Evolutionary conservation across 2,113 vertebrate genomes (phyloP), one percentile per base, ranked within the genome.

Genomic region (Indicator indicator): DNA sequence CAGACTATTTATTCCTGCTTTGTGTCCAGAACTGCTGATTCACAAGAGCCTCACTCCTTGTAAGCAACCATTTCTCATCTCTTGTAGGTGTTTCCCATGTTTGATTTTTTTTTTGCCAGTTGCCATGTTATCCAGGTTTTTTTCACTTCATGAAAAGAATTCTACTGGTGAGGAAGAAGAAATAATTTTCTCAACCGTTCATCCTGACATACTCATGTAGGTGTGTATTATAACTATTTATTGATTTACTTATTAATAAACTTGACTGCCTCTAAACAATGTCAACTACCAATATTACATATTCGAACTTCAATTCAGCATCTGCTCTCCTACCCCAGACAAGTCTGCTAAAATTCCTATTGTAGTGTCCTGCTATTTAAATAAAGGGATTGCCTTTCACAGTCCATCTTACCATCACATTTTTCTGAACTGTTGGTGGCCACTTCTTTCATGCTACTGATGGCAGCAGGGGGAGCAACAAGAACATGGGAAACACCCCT

Each of bases 391-490:
- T 65, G 17, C 28, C 40, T 10, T 5, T 11, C 58, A 48, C 23
- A 60, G 1, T 5, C 5, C 27, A 58, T 1, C 21, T 42, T 65
- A 17, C 56, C 8, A 24, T 30, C 27, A 28, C 4, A 13, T 14
- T 55, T 4, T 33, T 63, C 72, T 24, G 5, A 71, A 12, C 11
- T 32, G 27, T 38, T 26, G 46, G 19, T 5, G 64, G 62, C 20
- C 58, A 54, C 44, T 56, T 54, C 48, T 30, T 64, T 2, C 17
- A 2, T 20, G 38, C 24, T 44, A 48, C 33, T 14, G 62, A 64
- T 4, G 48, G 79, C 88, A 86, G 80, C 69, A 92, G 80, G 15
- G 69, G 88, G 83, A 93, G 80, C 86, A 90, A 16, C 83, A 82
- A 23, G 32, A 84, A 68, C 68, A 16, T 0, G 12, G 68, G 16